Evolutionary conservation across 1,140 invertebrate species (phyloP), one percentile per base, ranked within the genome.

Genomic region (Sycophila sp.): DNA sequence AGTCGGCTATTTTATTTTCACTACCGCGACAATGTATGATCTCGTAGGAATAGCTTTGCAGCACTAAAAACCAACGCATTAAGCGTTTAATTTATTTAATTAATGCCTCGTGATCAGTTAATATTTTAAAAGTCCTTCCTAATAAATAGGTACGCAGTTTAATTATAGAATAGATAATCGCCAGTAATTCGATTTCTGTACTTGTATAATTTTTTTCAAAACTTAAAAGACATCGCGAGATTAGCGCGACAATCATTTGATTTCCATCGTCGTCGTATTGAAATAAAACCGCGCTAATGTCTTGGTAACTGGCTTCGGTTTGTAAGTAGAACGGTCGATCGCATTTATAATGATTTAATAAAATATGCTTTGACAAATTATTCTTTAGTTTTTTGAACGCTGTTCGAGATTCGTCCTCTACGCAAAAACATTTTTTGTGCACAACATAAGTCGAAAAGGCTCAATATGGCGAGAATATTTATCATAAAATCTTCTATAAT

Each of bases 51-150:
- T 24, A 70, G 24, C 55, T 19, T 38, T 70, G 59, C 13, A 70
- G 32, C n/a, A 63, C 15, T 2, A 51, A 2, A 51, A 7, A 32
- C 68, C 68, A 64, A 11, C 68, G 7, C 34, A 38, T 64, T 19
- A 70, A 38, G 6, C 68, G 59, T 17, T 42, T 8, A 55, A 49
- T 70, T 6, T 24, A 26, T 30, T 32, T 38, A 30, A 3, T 51
- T 64, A 38, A 63, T n/a, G n/a, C n/a, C n/a, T n/a, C n/a, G n/a
- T n/a, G 53, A 71, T 71, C 69, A 2, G 69, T 71, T 13, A 40
- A 45, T n/a, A 71, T 65, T 34, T 42, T 13, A 30, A 71, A 71
- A 26, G 7, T 34, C 15, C 30, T 13, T 1, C 62, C 60, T 11
- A 71, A 30, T 38, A 71, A 45, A 58, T 42, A 71, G 13, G 13